phyloP scores from a whole-genome alignment of 2,888 invertebrate genomes.

The Campoletis raptor region DNA sequence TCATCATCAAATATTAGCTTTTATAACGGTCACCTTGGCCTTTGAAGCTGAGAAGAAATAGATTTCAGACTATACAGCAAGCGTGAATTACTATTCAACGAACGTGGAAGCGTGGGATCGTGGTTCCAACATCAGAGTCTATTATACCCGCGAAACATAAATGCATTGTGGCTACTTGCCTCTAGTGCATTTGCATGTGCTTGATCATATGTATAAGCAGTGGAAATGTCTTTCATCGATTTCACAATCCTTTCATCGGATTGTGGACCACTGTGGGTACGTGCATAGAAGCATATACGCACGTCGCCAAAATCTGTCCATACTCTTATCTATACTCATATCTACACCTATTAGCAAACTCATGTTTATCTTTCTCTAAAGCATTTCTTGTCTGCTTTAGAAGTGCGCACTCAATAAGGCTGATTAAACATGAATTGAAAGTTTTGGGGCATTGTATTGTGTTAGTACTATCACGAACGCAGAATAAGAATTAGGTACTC shows the following conservation, averaged over 20 bases:
- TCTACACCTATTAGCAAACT: constrained; percentile 19
- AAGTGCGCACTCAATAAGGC: not conserved
- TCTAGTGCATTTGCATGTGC: not conserved
- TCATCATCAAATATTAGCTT: constrained; percentile 5
- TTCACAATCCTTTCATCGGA: no score
- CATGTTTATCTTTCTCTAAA: not conserved
- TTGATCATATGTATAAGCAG: not conserved
- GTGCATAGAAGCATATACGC: constrained; percentile 61
- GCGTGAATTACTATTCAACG: constrained; percentile 30
- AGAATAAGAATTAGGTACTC: not conserved
- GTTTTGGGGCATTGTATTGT: not conserved
- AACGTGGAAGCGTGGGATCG: constrained; percentile 58
- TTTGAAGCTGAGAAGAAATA: constrained; percentile 24
- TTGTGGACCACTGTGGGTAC: constrained; percentile 50
- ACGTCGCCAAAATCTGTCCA: not conserved
- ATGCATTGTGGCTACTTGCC: constrained; percentile 42
- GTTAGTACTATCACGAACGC: not conserved
- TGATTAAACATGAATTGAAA: constrained; percentile 11
- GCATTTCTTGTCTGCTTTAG: not conserved
- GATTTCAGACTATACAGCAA: constrained; percentile 30
- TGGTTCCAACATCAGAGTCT: constrained; percentile 12
- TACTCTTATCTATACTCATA: constrained; percentile 22
- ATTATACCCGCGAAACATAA: constrained; percentile 41
- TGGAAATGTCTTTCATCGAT: constrained; percentile 26
- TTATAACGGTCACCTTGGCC: constrained; percentile 24